Conservation (phyloP, 2,113 vertebrate species). For the Phaethon lepturus region DNA sequence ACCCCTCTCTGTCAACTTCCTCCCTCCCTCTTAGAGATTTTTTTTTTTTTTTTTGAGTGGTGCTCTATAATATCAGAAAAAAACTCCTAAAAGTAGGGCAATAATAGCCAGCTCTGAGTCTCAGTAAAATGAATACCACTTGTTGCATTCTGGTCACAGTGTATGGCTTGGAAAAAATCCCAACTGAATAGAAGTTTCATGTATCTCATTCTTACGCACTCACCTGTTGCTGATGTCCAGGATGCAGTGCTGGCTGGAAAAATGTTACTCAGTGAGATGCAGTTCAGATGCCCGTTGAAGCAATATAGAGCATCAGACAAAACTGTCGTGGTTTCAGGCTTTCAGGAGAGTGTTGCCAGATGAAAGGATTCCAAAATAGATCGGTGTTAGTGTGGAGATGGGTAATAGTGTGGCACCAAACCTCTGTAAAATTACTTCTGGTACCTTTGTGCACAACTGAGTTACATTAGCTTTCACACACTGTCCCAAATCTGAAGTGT, state of each 20-base stretch:
- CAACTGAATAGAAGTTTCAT: not conserved
- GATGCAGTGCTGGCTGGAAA: not conserved
- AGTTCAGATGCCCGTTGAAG: not conserved
- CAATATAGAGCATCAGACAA: not conserved
- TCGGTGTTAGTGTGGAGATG: not conserved
- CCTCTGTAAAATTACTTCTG: not conserved
- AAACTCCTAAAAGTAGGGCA: not conserved
- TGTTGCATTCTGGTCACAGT: not conserved
- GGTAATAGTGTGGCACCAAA: not conserved
- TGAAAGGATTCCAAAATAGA: not conserved
- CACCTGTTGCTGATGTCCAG: not conserved
- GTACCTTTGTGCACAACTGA: not conserved
- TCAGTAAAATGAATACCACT: not conserved
- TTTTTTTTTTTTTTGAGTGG: not conserved
- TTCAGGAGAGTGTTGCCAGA: not conserved
- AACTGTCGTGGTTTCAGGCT: not conserved
- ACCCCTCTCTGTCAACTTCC: not conserved
- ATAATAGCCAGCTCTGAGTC: not conserved
- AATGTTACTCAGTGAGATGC: not conserved
- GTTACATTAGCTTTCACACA: not conserved
- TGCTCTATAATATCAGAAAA: not conserved
- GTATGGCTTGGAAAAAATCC: not conserved
- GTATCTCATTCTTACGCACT: accelerated
- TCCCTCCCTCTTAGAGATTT: not conserved
- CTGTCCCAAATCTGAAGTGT: not conserved